Evolutionary conservation across 1,140 invertebrate genomes (phyloP), one percentile per base, ranked within the genome.

Genomic region (Pinna nobilis): DNA sequence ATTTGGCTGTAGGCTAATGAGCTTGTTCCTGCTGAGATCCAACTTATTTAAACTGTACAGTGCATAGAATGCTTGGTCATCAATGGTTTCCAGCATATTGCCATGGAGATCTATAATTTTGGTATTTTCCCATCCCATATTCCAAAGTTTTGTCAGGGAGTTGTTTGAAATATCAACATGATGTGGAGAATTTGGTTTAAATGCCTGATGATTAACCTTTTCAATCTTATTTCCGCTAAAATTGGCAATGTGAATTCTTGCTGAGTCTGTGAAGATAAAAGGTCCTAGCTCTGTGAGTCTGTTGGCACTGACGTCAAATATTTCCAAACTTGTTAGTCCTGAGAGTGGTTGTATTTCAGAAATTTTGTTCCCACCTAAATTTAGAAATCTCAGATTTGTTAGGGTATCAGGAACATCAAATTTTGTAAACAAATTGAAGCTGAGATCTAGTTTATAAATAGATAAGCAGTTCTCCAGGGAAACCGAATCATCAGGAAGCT

Each of bases 81-180:
- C 64, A 23, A 85, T 33, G 4, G 64, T 41, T 11, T 49, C 53
- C 15, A 85, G 66, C 9, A 51, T n/a, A 66, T 85, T 85, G 50
- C 74, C 53, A 39, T 69, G 57, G 9, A 85, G 74, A 55, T 76
- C 69, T 23, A 86, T 60, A 33, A 60, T 53, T 57, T 59, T 57
- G 20, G 78, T 76, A 30, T 77, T 51, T 7, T 55, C 69, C 84
- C 84, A 85, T 55, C 82, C 82, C 20, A 51, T 70, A 70, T 79
- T 73, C 15, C 66, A 41, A 0, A 85, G 47, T 35, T 50, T 41
- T 1, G 60, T 72, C 1, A 87, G 59, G 23, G 70, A 44, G 66
- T 87, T 87, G 47, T 73, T 44, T 1, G 86, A 87, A 11, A 87
- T 65, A 68, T 87, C 83, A 32, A 87, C 70, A 39, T 79, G n/a